Evolutionary conservation across 2,113 vertebrate species (phyloP).

Genomic region (Leptosomus discolor): DNA sequence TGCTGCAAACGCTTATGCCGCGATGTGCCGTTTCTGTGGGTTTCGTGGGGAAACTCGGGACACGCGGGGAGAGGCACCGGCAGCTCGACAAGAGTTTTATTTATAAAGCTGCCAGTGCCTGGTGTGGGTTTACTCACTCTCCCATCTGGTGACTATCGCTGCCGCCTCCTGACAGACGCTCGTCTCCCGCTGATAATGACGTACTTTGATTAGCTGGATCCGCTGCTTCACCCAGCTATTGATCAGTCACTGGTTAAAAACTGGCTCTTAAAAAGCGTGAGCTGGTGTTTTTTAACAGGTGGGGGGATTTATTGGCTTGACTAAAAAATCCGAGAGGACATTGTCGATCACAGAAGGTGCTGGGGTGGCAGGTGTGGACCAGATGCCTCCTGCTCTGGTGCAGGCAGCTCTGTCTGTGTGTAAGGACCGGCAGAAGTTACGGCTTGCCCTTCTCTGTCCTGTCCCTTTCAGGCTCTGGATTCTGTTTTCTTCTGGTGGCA

Average conservation of each 20-base stretch:
- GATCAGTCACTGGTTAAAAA: not conserved
- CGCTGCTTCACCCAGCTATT: not conserved
- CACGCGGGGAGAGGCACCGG: not conserved
- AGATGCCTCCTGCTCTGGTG: not conserved
- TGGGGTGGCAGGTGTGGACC: not conserved
- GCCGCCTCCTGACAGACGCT: constrained; percentile 34
- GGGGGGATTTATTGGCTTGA: not conserved
- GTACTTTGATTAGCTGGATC: not conserved
- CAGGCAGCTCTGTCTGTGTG: not conserved
- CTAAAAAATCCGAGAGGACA: not conserved
- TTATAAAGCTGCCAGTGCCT: constrained; percentile 22
- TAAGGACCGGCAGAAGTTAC: not conserved
- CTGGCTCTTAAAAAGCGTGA: not conserved
- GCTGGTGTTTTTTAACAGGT: not conserved
- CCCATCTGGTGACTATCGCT: constrained; percentile 38
- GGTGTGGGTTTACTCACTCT: constrained; percentile 47
- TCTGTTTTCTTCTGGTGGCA: not conserved
- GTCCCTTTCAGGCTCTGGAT: not conserved
- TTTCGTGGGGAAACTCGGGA: not conserved
- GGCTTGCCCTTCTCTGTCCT: not conserved
- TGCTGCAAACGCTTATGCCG: accelerated
- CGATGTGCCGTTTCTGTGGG: accelerated
- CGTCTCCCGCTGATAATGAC: not conserved
- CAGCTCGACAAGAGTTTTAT: constrained; percentile 1
- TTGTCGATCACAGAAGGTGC: not conserved